These are phyloP conservation scores for Psittacus erithacus DNA, from an alignment of 2,113 vertebrate genomes.

Conservation along the genomic window DNA sequence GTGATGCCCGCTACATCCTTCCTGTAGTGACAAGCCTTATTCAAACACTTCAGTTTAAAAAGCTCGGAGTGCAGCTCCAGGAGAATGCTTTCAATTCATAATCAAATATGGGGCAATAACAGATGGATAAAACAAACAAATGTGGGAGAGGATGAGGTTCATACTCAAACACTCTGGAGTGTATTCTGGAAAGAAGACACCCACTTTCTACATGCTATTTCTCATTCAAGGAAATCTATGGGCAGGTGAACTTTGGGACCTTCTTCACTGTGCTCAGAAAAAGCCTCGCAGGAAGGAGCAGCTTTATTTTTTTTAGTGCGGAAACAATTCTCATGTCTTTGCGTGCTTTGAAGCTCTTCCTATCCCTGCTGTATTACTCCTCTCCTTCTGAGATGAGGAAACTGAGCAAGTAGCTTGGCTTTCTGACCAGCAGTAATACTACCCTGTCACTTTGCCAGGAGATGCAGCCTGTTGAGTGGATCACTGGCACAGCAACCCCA, in stretches of 20 bases:
- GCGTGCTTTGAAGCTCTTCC: neutral
- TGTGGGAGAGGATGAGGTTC: conserved; percentile 47
- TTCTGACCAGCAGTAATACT: neutral
- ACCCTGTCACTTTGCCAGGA: neutral
- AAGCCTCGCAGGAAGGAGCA: neutral
- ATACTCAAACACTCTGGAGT: conserved; percentile 18
- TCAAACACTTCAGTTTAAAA: conserved; percentile 69
- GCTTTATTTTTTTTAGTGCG: too few relatives aligned
- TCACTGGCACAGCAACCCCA: neutral
- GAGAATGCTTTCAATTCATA: conserved; percentile 63
- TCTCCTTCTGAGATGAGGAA: neutral
- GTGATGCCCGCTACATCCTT: conserved; percentile 59
- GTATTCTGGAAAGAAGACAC: conserved; percentile 55
- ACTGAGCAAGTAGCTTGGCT: conserved; percentile 5
- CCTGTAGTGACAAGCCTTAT: conserved; percentile 66
- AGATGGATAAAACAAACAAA: conserved; percentile 70
- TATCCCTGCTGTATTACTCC: neutral
- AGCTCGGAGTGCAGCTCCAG: conserved; percentile 52
- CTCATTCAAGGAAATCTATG: conserved; percentile 37
- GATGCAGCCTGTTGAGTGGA: conserved; percentile 14
- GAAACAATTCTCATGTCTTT: neutral
- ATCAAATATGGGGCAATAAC: conserved; percentile 67
- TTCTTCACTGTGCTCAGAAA: neutral
- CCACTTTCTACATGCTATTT: conserved; percentile 3
- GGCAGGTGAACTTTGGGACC: conserved; percentile 32